Base-by-base conservation (phyloP, 1,140 invertebrate genomes). In the Teleogryllus occipitalis region DNA sequence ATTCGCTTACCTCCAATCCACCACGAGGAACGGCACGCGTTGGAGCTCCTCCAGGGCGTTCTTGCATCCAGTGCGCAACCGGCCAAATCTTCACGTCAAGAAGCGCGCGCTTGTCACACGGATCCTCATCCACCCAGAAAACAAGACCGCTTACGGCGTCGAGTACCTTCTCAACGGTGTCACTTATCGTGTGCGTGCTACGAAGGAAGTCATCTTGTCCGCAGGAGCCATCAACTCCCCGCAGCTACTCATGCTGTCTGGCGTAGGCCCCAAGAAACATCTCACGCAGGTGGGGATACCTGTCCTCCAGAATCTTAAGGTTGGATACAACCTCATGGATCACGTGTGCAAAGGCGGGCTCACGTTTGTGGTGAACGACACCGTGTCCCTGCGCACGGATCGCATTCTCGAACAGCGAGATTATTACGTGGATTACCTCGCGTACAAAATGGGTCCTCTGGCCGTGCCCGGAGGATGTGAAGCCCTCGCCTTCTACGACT, bases 381-480 rank as follows among this genome's bases (percentile, higher is more conserved):
- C 88, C 0, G 83, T 87, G 0, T 84, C 85, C 75, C 8, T 85
- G 8, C 74, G 75, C n/a, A 82, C 83, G 0, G 8, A 47, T 0
- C 49, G 81, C 54, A 79, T 83, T 48, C 21, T 84, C 1, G 74
- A 81, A 4, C 81, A 82, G 48, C 81, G 87, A 0, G 82, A 83
- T 0, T n/a, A 81, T 81, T 83, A 88, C 80, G 85, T 80, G 15
- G 86, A 86, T 81, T 93, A 84, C 85, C 85, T 87, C 80, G 87
- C 83, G 15, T 83, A 88, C n/a, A 89, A 88, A 81, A 86, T 87
- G 80, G 94, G 94, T 21, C 94, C 94, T 0, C 83, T 95, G 21
- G 91, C 94, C 0, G 88, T 94, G 7, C 90, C 95, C 0, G 95
- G 95, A 21, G 94, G 93, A 0, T 93, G 92, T 79, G 95, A 97